Evolutionary conservation across 2,888 invertebrate genomes (phyloP), one percentile per base, ranked within the genome.

Genomic region (Neoscelio sp.): DNA sequence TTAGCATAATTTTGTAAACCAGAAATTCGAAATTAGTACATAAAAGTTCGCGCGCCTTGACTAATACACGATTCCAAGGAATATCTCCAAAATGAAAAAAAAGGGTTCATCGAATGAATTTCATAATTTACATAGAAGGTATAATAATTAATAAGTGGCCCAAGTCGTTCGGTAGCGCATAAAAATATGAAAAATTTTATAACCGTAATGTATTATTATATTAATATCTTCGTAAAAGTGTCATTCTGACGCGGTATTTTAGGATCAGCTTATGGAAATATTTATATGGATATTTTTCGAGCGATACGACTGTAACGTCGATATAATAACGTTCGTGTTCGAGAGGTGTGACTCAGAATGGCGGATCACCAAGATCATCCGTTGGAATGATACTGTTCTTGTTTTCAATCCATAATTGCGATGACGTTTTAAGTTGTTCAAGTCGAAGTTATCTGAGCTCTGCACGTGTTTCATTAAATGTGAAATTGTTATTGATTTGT

Each of bases 401-500:
- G 28, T 50, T 50, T 35, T 17, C n/a, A 48, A 52, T 70, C 33
- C 28, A 30, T 56, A 65, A 65, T 62, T 56, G 40, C 23, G 17
- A 15, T 12, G 13, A 23, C 20, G 18, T 26, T 46, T 12, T 26
- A 33, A 18, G 18, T 62, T 60, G 50, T 20, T 17, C 26, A 17
- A 38, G 7, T 12, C 18, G 44, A 46, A 40, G 35, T 44, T 67
- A 70, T 71, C 67, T 75, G 20, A 38, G 46, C 12, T 17, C 12
- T 46, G 48, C 42, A 35, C 46, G 52, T 64, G 73, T 70, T 64
- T 64, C 77, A 80, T 77, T 79, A 74, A 80, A 82, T 40, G 65
- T 62, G 62, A 52, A 73, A 70, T 74, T 80, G 52, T 85, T 85
- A 88, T 87, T 87, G 86, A 87, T 88, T 87, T 81, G 84, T 82